Conservation (phyloP, 2,797 vertebrate species). For the Scolopax rusticola region DNA sequence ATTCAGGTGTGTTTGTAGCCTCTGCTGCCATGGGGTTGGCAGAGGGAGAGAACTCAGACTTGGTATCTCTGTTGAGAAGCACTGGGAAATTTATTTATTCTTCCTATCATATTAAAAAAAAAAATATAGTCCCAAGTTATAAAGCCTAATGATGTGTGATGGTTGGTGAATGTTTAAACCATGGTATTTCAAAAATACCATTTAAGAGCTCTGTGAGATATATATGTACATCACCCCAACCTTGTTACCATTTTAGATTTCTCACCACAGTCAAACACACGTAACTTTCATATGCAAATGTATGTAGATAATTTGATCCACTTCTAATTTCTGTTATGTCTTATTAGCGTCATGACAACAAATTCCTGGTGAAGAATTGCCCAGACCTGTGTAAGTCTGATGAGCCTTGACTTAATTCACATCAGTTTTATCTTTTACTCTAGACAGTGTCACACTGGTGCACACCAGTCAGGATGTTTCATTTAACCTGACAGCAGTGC, state of each 20-base stretch:
- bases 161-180: neutral
- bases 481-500: conserved; percentile 14
- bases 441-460: neutral
- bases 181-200: neutral
- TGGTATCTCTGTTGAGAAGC: neutral
- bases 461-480: neutral
- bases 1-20: neutral
- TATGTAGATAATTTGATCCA: conserved; percentile 16
- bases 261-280: neutral
- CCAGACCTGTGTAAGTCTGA: conserved; percentile 8
- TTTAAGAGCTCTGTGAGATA: neutral
- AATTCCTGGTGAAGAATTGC: neutral
- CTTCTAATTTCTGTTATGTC: conserved; percentile 36
- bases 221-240: neutral
- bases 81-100: neutral
- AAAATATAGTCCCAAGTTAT: neutral
- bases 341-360: neutral
- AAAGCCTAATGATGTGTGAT: neutral
- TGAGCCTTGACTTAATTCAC: conserved; percentile 53
- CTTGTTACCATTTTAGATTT: neutral
- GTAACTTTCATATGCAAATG: neutral
- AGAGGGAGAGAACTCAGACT: neutral
- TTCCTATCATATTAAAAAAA: neutral
- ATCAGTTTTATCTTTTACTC: conserved; percentile 13
- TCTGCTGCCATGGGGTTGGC: neutral